Evolutionary conservation across 2,888 invertebrate genomes (phyloP).

Genomic region (Priocnemis perturbator): DNA sequence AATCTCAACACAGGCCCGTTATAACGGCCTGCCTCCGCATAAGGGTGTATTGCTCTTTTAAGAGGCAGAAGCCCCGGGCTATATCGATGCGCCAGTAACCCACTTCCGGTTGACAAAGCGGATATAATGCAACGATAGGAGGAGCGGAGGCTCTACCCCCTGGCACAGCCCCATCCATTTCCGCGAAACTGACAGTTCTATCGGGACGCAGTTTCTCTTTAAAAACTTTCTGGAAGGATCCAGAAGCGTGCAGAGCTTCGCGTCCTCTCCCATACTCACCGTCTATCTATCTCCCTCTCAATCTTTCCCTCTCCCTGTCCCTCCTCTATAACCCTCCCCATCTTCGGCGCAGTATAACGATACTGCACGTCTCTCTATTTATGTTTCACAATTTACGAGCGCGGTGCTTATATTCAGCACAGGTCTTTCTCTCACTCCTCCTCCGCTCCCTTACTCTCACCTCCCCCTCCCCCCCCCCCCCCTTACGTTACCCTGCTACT

Average conservation of each 20-base stretch:
- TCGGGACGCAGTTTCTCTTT: conserved; percentile 51
- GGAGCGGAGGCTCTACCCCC: conserved; percentile 31
- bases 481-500: not conserved
- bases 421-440: not conserved
- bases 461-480: not conserved
- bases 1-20: too few species aligned
- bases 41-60: conserved; percentile 24
- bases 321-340: conserved; percentile 7
- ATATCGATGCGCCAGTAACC: conserved; percentile 50
- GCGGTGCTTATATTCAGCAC: conserved; percentile 40
- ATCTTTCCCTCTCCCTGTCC: not conserved
- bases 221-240: conserved; percentile 49
- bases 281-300: conserved; percentile 2
- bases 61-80: conserved; percentile 18
- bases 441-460: not conserved
- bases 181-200: conserved; percentile 56
- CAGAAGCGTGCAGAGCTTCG: conserved; percentile 27
- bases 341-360: conserved; percentile 39
- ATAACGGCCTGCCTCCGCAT: not conserved
- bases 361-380: conserved; percentile 49
- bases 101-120: conserved; percentile 51
- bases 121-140: conserved; percentile 51
- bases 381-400: conserved; percentile 51
- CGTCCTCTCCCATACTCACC: conserved; percentile 22
- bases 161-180: conserved; percentile 50